phyloP scores from a whole-genome alignment of 2,888 invertebrate genomes.

The Luperina testacea region DNA sequence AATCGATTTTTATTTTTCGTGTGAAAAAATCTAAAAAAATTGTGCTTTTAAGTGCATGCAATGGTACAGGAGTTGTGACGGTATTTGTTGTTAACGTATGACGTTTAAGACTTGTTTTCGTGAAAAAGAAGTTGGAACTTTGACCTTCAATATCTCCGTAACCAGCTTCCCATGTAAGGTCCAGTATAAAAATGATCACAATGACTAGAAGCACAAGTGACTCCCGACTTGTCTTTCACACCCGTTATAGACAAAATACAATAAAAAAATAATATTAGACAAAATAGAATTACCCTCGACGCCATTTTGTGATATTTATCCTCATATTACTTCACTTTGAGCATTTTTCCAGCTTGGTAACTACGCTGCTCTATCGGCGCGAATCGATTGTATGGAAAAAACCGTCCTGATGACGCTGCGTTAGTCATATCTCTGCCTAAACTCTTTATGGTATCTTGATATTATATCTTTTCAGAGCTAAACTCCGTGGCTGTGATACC shows the following conservation, averaged over 20 bases:
- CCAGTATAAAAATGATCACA: background rate
- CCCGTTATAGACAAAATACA: background rate
- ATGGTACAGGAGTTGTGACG: background rate
- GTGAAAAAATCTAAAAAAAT: no score
- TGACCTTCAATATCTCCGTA: background rate
- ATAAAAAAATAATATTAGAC: background rate
- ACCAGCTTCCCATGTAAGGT: background rate
- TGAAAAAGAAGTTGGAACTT: no score
- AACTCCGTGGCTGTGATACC: slow-evolving; percentile 70
- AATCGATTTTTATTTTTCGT: background rate
- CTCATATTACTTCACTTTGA: background rate
- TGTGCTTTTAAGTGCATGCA: background rate
- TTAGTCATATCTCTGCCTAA: slow-evolving; percentile 1
- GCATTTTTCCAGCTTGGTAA: background rate
- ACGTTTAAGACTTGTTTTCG: background rate
- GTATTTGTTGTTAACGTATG: background rate
- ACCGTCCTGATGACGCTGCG: background rate
- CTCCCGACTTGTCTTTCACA: background rate
- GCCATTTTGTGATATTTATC: background rate
- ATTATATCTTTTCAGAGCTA: slow-evolving; percentile 68
- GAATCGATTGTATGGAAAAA: background rate
- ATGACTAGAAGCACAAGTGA: background rate
- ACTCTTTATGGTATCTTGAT: no score
- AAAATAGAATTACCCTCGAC: background rate
- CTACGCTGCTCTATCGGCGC: no score